These are phyloP conservation scores for Carassius gibelio DNA, from an alignment of 2,113 vertebrate genomes.

Conservation along the genomic window DNA sequence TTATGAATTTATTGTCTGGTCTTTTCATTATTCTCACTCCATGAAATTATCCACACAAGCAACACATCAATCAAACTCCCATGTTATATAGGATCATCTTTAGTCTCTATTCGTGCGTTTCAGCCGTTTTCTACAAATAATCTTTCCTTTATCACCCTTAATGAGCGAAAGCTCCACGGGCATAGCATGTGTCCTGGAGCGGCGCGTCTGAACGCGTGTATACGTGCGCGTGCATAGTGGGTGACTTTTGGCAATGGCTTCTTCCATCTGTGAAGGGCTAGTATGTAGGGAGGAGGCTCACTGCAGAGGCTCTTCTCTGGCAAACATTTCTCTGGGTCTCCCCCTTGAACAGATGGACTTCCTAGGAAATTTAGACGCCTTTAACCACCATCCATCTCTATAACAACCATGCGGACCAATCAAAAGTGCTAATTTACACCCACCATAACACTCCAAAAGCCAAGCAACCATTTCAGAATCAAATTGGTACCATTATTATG, in stretches of 20 bases:
- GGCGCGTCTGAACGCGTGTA: neutral
- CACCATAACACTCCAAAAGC: slow-evolving; percentile 44
- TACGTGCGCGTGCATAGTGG: slow-evolving; percentile 17
- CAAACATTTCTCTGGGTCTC: slow-evolving; percentile 38
- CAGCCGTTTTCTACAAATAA: slow-evolving; percentile 2
- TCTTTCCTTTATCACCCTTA: slow-evolving; percentile 27
- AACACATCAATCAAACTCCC: slow-evolving; percentile 11
- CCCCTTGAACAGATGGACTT: slow-evolving; percentile 52
- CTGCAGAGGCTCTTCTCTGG: slow-evolving; percentile 34
- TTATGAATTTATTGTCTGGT: slow-evolving; percentile 2
- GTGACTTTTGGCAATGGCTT: slow-evolving; percentile 44
- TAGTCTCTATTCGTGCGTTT: neutral
- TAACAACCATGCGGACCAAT: slow-evolving; percentile 46
- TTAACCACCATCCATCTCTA: slow-evolving; percentile 44
- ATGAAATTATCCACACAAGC: neutral
- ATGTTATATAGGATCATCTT: neutral
- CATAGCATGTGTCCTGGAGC: neutral
- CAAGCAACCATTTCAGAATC: slow-evolving; percentile 32
- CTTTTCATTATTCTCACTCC: slow-evolving; percentile 15
- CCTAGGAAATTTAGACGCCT: slow-evolving; percentile 31
- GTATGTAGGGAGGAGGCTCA: neutral
- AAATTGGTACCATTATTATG: slow-evolving; percentile 38
- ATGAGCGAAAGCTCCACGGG: slow-evolving; percentile 17
- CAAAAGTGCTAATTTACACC: slow-evolving; percentile 53
- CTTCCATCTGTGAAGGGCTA: slow-evolving; percentile 50